Evolutionary conservation across 2,888 invertebrate genomes (phyloP), one percentile per base, ranked within the genome.

Genomic region (Dioctria rufipes): DNA sequence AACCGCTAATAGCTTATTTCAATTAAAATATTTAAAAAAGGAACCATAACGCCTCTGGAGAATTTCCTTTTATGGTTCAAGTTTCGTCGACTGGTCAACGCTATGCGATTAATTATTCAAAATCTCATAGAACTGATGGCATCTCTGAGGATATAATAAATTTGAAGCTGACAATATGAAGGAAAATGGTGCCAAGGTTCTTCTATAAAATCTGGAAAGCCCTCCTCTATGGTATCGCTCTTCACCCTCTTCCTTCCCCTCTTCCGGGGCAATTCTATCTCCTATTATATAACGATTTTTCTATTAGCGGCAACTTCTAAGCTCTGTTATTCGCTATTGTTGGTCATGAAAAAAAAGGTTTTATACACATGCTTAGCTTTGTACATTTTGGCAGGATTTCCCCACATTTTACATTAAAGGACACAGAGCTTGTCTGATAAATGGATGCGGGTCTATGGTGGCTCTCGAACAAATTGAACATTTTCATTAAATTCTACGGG

Each of bases 121-220:
- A 54, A 4, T 11, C 11, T 54, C 11, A 11, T 4, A 11, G 49
- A 5, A 46, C 49, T 46, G 49, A n/a, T n/a, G n/a, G 11, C 54
- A 54, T 54, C 6, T 54, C 54, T 54, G 54, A n/a, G 11, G 3
- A 54, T 0, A n/a, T 4, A 69, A 69, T 69, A 69, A 69, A 69
- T 69, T 69, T 69, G 51, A 37, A 51, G 49, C 49, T 51, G 69
- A 69, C 69, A 51, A 49, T 39, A 51, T 51, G 4, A 54, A 69
- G 54, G 49, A 69, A 69, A 69, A 69, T 69, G 69, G 69, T 69
- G 69, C 51, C 69, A 69, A 69, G 69, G 69, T 25, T 69, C 46
- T 46, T 8, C 54, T n/a, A 54, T 54, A 54, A 54, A 54, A 54
- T 54, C 54, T 11, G 54, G 4, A 54, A 54, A 54, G 54, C 6